A percentile compares a stretch with the other conserved stretches of the same genome.
Evolutionary conservation across 2,888 invertebrate species (phyloP).

Genomic region (Gasteruption jaculator): DNA sequence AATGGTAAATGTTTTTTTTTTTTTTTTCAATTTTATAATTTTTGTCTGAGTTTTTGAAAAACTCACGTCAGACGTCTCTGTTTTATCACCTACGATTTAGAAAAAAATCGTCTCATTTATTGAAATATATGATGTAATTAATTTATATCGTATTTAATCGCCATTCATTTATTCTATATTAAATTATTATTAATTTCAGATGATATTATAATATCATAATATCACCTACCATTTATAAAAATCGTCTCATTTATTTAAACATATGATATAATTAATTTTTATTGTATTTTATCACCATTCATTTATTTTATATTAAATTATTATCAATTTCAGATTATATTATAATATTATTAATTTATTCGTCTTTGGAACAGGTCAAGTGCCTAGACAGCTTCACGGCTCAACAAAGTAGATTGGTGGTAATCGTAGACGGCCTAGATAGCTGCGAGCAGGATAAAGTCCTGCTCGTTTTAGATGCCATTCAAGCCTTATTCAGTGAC

Average conservation of each 20-base stretch:
- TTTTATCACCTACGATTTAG: constrained; percentile 3
- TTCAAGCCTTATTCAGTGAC: constrained; percentile 92
- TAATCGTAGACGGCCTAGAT: constrained; percentile 95
- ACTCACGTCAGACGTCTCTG: too few relatives aligned
- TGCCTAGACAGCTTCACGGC: constrained; percentile 91
- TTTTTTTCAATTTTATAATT: background rate
- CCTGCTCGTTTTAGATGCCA: constrained; percentile 85
- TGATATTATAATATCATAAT: constrained; percentile 2
- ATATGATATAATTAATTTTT: constrained; percentile 11
- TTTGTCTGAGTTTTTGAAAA: too few relatives aligned
- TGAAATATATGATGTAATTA: constrained; percentile 1
- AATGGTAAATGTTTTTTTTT: constrained; percentile 58
- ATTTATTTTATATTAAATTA: constrained; percentile 4
- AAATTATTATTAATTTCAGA: background rate
- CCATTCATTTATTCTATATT: background rate
- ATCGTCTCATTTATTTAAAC: too few relatives aligned
- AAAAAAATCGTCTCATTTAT: constrained; percentile 3
- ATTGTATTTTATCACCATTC: constrained; percentile 8
- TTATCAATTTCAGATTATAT: constrained; percentile 1
- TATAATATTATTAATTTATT: constrained; percentile 19
- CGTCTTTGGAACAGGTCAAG: constrained; percentile 61
- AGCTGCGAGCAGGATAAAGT: constrained; percentile 97
- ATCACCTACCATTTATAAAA: background rate
- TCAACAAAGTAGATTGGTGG: constrained; percentile 91
- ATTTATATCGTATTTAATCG: background rate